Evolutionary conservation across 1,140 invertebrate species (phyloP).

Genomic region (Campoletis sonorensis): DNA sequence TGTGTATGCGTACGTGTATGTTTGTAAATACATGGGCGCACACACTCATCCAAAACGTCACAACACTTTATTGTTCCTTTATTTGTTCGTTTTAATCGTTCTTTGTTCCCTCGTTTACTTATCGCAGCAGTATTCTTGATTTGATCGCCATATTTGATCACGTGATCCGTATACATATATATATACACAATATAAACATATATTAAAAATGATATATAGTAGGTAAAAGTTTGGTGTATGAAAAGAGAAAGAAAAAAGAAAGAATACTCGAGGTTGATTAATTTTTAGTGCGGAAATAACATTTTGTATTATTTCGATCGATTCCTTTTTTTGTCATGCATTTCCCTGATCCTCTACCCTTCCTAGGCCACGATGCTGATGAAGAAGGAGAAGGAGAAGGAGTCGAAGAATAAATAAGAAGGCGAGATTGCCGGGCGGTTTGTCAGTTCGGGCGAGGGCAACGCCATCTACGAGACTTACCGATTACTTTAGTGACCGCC

Average conservation of each 20-base stretch:
- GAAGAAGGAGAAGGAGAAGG: constrained; percentile 79
- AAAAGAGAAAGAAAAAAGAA: too few relatives aligned
- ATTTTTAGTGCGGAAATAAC: not conserved
- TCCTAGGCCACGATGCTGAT: constrained; percentile 91
- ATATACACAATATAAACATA: too few relatives aligned
- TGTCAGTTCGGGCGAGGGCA: not conserved
- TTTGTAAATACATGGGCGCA: too few relatives aligned
- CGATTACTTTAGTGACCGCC: not conserved
- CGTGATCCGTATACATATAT: too few relatives aligned
- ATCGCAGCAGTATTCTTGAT: too few relatives aligned
- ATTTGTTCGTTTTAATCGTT: not conserved
- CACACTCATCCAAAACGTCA: too few relatives aligned
- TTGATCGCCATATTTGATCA: too few relatives aligned
- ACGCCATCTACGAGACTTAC: not conserved
- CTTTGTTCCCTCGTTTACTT: too few relatives aligned
- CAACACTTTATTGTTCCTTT: not conserved
- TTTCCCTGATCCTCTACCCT: constrained; percentile 75
- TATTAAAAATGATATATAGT: too few relatives aligned
- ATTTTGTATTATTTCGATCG: constrained; percentile 30
- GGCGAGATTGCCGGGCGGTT: constrained; percentile 79
- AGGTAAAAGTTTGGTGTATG: too few relatives aligned
- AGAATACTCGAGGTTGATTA: not conserved
- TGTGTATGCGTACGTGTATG: too few relatives aligned
- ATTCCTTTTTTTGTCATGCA: constrained; percentile 64
- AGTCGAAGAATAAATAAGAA: constrained; percentile 93